Percentiles rank a stretch among this genome's conserved stretches.
These are phyloP conservation scores for Empidonax alnorum DNA, from an alignment of 2,113 vertebrate genomes.

Conservation along the genomic window DNA sequence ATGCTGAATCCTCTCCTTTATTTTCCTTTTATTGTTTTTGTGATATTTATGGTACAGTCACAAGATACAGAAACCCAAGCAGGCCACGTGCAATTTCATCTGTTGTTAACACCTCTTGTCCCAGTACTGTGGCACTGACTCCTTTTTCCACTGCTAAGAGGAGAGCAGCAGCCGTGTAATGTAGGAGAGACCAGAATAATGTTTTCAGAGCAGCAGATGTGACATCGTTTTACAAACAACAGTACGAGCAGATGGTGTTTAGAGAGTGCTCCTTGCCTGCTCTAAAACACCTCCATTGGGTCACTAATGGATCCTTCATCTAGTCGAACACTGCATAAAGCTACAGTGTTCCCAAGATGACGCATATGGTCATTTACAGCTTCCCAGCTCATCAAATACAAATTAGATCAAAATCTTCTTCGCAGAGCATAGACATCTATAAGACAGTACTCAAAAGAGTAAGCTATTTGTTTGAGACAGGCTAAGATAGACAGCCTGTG, in stretches of 20 bases:
- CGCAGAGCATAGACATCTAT: background rate
- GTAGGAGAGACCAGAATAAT: slow-evolving; percentile 35
- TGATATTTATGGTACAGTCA: background rate
- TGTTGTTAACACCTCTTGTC: background rate
- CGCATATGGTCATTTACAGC: slow-evolving; percentile 46
- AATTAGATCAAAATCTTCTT: slow-evolving; percentile 45
- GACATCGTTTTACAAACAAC: slow-evolving; percentile 49
- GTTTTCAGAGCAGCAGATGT: slow-evolving; percentile 70
- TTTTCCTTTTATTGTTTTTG: background rate
- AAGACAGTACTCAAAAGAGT: background rate
- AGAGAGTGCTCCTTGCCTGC: slow-evolving; percentile 54
- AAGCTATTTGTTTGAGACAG: slow-evolving; percentile 7
- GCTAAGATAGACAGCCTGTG: background rate
- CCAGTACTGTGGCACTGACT: background rate
- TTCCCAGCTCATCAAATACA: slow-evolving; percentile 59
- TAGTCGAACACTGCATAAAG: background rate
- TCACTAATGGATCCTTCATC: slow-evolving; percentile 44
- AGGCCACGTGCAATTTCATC: background rate
- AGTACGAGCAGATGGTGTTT: slow-evolving; percentile 61
- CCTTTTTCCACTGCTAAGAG: background rate
- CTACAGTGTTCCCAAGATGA: slow-evolving; percentile 27
- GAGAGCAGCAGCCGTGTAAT: background rate
- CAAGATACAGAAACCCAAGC: background rate
- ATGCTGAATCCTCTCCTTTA: background rate
- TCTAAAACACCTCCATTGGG: slow-evolving; percentile 58